These are phyloP conservation scores for Ivindomyrus marchei DNA, from an alignment of 2,113 vertebrate species.

Conservation along the genomic window DNA sequence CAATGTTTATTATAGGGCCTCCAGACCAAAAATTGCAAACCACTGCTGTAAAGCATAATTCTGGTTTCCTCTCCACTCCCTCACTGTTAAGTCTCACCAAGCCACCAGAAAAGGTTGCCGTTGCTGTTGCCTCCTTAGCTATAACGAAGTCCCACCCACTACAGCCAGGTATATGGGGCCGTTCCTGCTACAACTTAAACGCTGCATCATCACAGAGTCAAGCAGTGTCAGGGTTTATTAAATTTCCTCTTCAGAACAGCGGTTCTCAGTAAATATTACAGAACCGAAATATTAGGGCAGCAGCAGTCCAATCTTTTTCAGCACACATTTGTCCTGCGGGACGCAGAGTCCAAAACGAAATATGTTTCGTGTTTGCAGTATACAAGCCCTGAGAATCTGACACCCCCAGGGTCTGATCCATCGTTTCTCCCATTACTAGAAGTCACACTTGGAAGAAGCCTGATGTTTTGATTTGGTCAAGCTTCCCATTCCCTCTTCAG, in stretches of 20 bases:
- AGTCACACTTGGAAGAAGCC: background rate
- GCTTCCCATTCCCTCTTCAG: background rate
- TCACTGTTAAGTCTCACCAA: background rate
- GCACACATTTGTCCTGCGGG: background rate
- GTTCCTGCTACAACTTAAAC: background rate
- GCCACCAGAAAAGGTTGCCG: background rate
- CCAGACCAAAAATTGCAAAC: background rate
- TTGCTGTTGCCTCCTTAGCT: background rate
- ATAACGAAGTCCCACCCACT: background rate
- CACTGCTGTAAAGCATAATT: background rate
- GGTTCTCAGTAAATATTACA: conserved; percentile 4
- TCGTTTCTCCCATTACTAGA: background rate
- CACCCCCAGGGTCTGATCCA: background rate
- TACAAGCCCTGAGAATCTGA: background rate
- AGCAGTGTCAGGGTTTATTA: background rate
- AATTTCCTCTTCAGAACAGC: background rate
- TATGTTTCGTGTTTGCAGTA: background rate
- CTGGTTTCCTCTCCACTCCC: background rate
- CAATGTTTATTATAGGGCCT: background rate
- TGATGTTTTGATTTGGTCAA: background rate
- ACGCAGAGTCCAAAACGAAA: background rate
- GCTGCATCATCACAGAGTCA: background rate
- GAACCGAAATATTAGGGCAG: background rate
- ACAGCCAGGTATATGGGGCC: background rate
- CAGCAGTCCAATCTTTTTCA: background rate